Base-by-base conservation (phyloP, 2,797 vertebrate genomes). In the Buphagus erythrorhynchus region DNA sequence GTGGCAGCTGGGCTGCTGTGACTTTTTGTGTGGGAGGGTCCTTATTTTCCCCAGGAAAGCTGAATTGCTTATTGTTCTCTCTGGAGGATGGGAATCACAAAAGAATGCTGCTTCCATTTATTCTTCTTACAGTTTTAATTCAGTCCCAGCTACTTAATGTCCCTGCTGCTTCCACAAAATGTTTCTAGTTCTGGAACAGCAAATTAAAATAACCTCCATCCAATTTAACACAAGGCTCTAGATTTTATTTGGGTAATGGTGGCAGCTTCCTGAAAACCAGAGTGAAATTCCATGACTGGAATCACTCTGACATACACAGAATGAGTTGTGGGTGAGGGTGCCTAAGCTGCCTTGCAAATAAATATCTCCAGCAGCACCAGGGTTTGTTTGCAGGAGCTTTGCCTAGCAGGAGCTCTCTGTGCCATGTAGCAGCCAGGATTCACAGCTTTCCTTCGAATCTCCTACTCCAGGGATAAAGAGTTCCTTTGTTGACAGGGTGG, bases 361-460 rank as follows among this genome's bases (percentile, higher is more conserved):
- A 84, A 88, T 1, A n/a, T 45, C 65, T 93, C 51, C 36, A 66
- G 9, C 80, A 61, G 6, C 22, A 11, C 8, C 24, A 9, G 10
- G 16, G 40, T 72, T 89, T 86, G 45, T 93, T 91, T 59, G 79
- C 5, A 19, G 88, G 54, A 93, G 43, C 51, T 75, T 4, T 62
- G 72, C 81, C 92, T 51, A 81, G 81, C 65, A 71, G 84, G 74
- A 86, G 79, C 76, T 94, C 16, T 75, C 55, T n/a, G 68, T 94
- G 90, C 90, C 45, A 52, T 48, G 88, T 72, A 86, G 77, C 91
- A 94, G 86, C 28, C 86, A 69, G 54, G 54, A 90, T 78, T 95
- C 92, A 93, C 85, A 89, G 95, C 38, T 95, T 94, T 35, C 4
- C 3, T 83, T 54, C 1, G 25, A 94, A 71, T 91, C 78, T 77